phyloP scores from a whole-genome alignment of 2,797 vertebrate genomes.

The Valencia hispanica region DNA sequence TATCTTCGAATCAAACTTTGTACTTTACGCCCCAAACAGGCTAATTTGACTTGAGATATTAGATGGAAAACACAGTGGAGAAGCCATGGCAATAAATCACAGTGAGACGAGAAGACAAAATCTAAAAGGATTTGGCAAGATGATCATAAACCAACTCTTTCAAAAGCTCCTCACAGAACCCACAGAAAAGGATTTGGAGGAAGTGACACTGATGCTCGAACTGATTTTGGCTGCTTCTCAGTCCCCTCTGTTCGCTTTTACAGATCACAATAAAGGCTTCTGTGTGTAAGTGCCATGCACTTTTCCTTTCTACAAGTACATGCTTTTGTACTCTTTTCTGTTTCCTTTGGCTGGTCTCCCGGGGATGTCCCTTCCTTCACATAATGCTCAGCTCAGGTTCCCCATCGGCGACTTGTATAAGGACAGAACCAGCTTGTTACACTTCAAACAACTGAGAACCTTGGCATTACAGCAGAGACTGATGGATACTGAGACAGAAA shows the following conservation, averaged over 20 bases:
- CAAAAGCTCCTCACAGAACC: constrained; percentile 28
- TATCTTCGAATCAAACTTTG: constrained; percentile 9
- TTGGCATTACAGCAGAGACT: constrained; percentile 46
- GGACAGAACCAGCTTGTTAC: constrained; percentile 66
- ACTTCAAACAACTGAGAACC: constrained; percentile 66
- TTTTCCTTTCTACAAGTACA: constrained; percentile 42
- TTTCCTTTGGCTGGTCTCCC: constrained; percentile 52
- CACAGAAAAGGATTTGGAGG: constrained; percentile 25
- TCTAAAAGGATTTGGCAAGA: constrained; percentile 27
- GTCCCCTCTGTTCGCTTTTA: constrained; percentile 18
- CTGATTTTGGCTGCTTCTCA: constrained; percentile 32
- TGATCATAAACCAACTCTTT: constrained; percentile 40
- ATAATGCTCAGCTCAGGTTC: constrained; percentile 63
- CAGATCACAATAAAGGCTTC: constrained; percentile 39
- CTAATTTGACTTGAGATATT: constrained; percentile 24
- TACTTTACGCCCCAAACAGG: constrained; percentile 20
- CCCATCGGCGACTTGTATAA: constrained; percentile 64
- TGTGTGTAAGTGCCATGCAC: constrained; percentile 39
- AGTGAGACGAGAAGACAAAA: constrained; percentile 26
- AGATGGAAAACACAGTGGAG: constrained; percentile 20
- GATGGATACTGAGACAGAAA: constrained; percentile 53
- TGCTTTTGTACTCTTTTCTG: constrained; percentile 46
- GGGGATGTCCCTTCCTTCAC: constrained; percentile 56
- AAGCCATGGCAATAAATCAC: constrained; percentile 30
- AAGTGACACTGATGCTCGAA: constrained; percentile 36